Base-by-base conservation (phyloP, 2,888 invertebrate species). In the Eristalis tenax region DNA sequence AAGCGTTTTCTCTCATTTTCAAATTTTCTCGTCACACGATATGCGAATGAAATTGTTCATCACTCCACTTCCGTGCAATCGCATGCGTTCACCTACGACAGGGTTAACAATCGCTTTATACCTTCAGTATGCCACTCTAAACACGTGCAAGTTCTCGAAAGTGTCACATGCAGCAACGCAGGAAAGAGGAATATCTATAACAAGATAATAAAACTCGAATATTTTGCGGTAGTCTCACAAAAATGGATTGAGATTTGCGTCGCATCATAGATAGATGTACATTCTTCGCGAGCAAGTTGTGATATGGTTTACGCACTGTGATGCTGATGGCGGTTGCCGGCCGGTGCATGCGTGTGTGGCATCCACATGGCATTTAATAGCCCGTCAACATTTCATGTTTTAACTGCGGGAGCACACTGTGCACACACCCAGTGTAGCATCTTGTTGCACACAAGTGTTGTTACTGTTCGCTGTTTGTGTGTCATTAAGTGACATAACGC, bases 331-430 rank as follows among this genome's bases (percentile, higher is more conserved):
- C 18, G 50, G 35, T 26, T 69, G 56, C 43, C 32, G 63, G 77
- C 50, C 22, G 56, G 23, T 76, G 68, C 71, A 70, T 73, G 76
- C 87, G 75, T 87, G 87, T 87, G 83, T 87, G 87, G 87, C 13
- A 87, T 87, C 87, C 87, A 87, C 83, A 87, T 87, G 87, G 83
- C 83, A 83, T 83, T 87, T 87, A 87, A 87, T 87, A 87, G 87
- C 76, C 76, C 79, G 79, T 83, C 87, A 87, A 83, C 76, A 73
- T 79, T 87, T 87, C 76, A 83, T 80, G 79, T 83, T 83, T 83
- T 80, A 50, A 83, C 79, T 76, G 73, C 79, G 79, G 66, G 75
- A 75, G 79, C 64, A 66, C 77, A 57, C 64, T 61, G 76, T 73
- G 38, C 35, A 40, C 35, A 40, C 76, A 63, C 56, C 63, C 18